Evolutionary conservation across 2,797 vertebrate species (phyloP), one percentile per base, ranked within the genome.

Genomic region (Sebastes paucispinis): DNA sequence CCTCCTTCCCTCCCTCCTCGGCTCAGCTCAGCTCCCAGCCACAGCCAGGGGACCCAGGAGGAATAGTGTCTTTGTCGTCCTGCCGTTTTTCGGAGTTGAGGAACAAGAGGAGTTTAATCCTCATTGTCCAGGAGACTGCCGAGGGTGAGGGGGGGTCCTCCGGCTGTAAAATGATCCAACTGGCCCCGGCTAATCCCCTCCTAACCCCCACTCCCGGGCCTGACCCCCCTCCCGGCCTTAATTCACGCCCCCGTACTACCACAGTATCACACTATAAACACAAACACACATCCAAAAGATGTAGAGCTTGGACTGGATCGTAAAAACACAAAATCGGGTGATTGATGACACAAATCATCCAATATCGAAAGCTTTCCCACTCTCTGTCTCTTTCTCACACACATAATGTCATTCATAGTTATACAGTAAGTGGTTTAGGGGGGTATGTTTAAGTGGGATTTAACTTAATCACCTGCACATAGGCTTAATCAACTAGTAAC

Each of bases 101-200:
- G 93, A 95, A 96, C 94, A 96, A 96, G 95, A 96, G 95, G 93
- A 95, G 93, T 95, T 95, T 96, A 96, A 96, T 96, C 95, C 95
- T 95, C 91, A 96, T 96, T 96, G 95, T 96, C 94, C 94, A 89
- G 84, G 91, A 95, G 92, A 93, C 94, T 93, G 93, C 92, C 91
- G 90, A 90, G 88, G 91, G 91, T 90, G 91, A 84, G 85, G 79
- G 80, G 94, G 94, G 93, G 90, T 95, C 93, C 93, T 91, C 92
- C 90, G 94, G 94, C 93, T 97, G 97, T 97, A 98, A 98, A 97
- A 98, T 97, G 97, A 98, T 97, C 98, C 97, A 96, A 98, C 96
- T 96, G 97, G 97, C 97, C 97, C 79, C 95, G 89, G 96, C 96
- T 98, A 98, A 98, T 98, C 97, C 96, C 90, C 89, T 96, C 94